These are phyloP conservation scores for Gallinago undulata DNA, from an alignment of 2,113 vertebrate genomes.

Conservation along the genomic window DNA sequence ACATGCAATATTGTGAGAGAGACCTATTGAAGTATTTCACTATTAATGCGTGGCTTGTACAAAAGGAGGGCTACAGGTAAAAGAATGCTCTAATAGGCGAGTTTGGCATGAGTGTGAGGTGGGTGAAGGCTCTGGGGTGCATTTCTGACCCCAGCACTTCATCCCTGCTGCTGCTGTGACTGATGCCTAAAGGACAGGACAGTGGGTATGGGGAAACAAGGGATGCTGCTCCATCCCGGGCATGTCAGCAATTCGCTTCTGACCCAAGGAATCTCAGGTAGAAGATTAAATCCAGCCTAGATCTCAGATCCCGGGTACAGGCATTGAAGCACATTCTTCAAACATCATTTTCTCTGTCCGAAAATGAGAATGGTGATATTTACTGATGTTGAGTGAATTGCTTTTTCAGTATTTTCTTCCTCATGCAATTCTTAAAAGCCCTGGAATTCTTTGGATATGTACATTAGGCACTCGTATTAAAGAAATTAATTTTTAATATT, in stretches of 20 bases:
- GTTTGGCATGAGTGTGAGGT: too few relatives aligned
- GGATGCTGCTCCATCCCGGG: not conserved
- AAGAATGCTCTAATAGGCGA: not conserved
- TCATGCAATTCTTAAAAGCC: not conserved
- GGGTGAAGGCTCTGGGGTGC: too few relatives aligned
- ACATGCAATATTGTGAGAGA: not conserved
- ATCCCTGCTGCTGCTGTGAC: not conserved
- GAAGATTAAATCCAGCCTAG: not conserved
- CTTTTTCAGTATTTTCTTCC: not conserved
- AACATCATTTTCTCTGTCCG: not conserved
- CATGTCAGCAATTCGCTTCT: not conserved
- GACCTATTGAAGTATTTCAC: not conserved
- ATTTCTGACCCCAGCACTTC: too few relatives aligned
- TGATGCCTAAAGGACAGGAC: not conserved
- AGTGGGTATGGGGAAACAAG: not conserved
- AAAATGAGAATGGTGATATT: not conserved
- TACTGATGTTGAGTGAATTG: not conserved
- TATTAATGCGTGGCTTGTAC: not conserved
- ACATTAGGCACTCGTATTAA: not conserved
- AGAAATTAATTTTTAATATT: not conserved
- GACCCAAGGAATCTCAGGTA: fast-evolving
- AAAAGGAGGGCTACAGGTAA: not conserved
- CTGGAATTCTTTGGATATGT: too few relatives aligned
- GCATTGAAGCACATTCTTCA: not conserved
- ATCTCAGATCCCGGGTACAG: not conserved